Evolutionary conservation across 1,140 invertebrate genomes (phyloP).

Genomic region (Mercenaria mercenaria): DNA sequence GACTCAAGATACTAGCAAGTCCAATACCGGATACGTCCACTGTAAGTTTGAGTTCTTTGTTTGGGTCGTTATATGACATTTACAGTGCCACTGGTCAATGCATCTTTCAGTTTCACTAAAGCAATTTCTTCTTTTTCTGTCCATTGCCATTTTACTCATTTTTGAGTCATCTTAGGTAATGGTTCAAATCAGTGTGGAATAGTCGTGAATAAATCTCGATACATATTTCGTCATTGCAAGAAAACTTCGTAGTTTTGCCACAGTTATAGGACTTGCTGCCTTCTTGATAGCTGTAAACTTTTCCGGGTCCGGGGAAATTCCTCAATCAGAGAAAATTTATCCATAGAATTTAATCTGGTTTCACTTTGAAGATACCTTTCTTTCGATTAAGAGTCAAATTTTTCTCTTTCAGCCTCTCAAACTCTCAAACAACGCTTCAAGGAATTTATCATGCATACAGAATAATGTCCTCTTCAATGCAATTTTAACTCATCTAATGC

Average conservation of each 20-base stretch:
- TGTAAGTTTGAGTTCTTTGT: slow-evolving; percentile 27
- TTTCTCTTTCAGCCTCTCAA: slow-evolving; percentile 29
- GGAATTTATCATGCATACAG: slow-evolving; percentile 30
- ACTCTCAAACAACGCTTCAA: slow-evolving; percentile 2
- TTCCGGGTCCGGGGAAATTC: too few relatives aligned
- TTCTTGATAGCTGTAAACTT: too few relatives aligned
- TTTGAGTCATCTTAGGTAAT: too few relatives aligned
- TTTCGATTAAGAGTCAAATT: slow-evolving; percentile 53
- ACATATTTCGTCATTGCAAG: too few relatives aligned
- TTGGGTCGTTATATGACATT: slow-evolving; percentile 70
- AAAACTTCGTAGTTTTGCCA: too few relatives aligned
- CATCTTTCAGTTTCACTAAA: slow-evolving; percentile 45
- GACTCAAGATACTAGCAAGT: slow-evolving; percentile 83
- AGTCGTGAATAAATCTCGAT: too few relatives aligned
- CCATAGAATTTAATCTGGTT: slow-evolving; percentile 65
- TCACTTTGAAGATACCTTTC: slow-evolving; percentile 39
- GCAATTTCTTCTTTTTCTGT: slow-evolving; percentile 57
- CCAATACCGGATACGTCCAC: slow-evolving; percentile 86
- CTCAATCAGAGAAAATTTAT: slow-evolving; percentile 49
- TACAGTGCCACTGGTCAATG: slow-evolving; percentile 56
- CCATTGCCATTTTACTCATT: slow-evolving; percentile 51
- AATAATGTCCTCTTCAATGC: slow-evolving; percentile 56
- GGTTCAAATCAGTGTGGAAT: too few relatives aligned
- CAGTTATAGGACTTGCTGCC: too few relatives aligned
- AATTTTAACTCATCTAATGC: too few relatives aligned